These are phyloP conservation scores for Aegotheles bennettii DNA, from an alignment of 2,113 vertebrate genomes.

Conservation along the genomic window DNA sequence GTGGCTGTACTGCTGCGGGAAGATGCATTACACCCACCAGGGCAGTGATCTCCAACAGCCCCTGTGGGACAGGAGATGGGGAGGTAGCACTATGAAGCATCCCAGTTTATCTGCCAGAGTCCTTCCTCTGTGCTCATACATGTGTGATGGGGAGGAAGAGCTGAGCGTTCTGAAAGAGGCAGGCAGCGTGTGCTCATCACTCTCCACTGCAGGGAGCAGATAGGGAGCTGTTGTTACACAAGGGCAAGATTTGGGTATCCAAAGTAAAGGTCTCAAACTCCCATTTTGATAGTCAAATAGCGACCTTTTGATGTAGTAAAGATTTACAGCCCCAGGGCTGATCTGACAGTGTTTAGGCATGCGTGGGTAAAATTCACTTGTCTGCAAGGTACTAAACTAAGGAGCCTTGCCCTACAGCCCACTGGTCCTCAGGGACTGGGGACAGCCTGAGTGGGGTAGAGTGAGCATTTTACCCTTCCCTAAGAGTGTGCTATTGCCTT, in stretches of 20 bases:
- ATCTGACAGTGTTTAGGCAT: background rate
- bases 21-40: rapidly evolving
- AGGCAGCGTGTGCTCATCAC: rapidly evolving
- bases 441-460: background rate
- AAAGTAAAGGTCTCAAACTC: background rate
- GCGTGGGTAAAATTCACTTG: background rate
- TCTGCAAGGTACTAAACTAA: background rate
- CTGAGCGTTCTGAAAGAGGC: background rate
- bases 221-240: background rate
- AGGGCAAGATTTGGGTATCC: background rate
- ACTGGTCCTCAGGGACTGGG: background rate
- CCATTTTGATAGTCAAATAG: background rate
- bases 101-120: background rate
- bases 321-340: background rate
- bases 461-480: background rate
- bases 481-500: background rate
- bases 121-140: background rate
- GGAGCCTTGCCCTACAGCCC: background rate
- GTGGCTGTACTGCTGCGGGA: background rate
- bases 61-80: background rate
- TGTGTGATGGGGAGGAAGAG: background rate
- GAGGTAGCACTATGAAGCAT: background rate
- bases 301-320: background rate
- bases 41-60: background rate
- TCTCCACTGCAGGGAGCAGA: background rate